Conservation (phyloP, 2,888 invertebrate species). For the Megaustenia siamemsis region DNA sequence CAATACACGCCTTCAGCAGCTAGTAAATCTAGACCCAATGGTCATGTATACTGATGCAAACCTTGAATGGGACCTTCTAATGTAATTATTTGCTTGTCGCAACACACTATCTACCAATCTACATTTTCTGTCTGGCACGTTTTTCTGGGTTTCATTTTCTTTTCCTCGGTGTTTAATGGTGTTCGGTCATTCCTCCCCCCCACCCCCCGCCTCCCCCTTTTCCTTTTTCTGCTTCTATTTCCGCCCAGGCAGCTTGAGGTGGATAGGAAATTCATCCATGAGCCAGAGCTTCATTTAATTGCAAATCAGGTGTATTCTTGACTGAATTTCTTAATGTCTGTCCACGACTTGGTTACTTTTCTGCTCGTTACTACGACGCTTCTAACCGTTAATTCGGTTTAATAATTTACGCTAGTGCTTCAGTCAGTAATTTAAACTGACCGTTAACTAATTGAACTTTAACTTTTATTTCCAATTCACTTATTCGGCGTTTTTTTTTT, state of each 20-base stretch:
- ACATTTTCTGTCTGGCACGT: constrained; percentile 31
- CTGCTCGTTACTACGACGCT: not conserved
- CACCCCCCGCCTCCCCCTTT: not conserved
- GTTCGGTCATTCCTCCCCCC: not conserved
- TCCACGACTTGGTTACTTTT: not conserved
- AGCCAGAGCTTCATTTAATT: constrained; percentile 20
- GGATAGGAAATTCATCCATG: not conserved
- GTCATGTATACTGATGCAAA: not conserved
- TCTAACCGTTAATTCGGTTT: too few relatives aligned
- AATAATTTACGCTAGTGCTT: not conserved
- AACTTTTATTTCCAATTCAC: too few relatives aligned
- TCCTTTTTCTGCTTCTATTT: not conserved
- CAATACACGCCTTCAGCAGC: not conserved
- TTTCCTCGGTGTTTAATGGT: not conserved
- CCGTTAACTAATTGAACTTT: not conserved
- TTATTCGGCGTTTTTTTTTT: not conserved
- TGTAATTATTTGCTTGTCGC: constrained; percentile 46
- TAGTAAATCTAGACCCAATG: not conserved
- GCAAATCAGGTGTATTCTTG: not conserved
- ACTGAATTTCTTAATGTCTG: not conserved
- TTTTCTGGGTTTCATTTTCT: constrained; percentile 10
- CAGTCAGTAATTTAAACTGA: not conserved
- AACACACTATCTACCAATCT: constrained; percentile 34
- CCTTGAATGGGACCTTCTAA: not conserved
- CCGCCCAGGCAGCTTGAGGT: not conserved